Evolutionary conservation across 2,113 vertebrate species (phyloP).

Genomic region (Perca fluviatilis): DNA sequence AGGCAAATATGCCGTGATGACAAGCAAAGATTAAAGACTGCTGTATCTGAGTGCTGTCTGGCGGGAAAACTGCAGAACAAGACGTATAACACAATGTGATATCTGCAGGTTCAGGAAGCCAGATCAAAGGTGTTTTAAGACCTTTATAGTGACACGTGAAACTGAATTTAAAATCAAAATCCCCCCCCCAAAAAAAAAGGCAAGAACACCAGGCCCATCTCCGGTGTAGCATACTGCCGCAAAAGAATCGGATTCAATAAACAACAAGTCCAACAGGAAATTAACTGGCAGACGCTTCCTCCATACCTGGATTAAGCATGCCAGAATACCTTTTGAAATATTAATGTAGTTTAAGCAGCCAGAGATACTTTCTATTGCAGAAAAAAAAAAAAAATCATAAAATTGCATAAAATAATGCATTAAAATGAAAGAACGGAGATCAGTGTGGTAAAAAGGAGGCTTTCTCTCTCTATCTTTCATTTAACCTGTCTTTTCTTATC

Average conservation of each 20-base stretch:
- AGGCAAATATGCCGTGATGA: conserved; percentile 39
- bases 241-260: not conserved
- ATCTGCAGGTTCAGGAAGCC: not conserved
- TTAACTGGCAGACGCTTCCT: not conserved
- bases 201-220: not conserved
- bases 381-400: not conserved
- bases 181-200: not conserved
- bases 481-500: conserved; percentile 37
- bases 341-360: not conserved
- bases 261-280: not conserved
- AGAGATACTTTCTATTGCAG: not conserved
- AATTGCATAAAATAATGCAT: not conserved
- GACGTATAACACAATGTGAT: conserved; percentile 10
- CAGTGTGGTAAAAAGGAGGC: not conserved
- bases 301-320: not conserved
- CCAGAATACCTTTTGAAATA: not conserved
- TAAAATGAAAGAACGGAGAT: conserved; percentile 19
- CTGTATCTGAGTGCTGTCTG: not conserved
- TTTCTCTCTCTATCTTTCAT: conserved; percentile 1
- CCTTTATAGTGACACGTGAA: not conserved
- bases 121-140: not conserved
- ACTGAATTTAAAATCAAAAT: not conserved
- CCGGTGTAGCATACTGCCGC: not conserved
- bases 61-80: not conserved
- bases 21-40: conserved; percentile 41